phyloP scores from a whole-genome alignment of 2,888 invertebrate genomes.

The Lasiommata megera region DNA sequence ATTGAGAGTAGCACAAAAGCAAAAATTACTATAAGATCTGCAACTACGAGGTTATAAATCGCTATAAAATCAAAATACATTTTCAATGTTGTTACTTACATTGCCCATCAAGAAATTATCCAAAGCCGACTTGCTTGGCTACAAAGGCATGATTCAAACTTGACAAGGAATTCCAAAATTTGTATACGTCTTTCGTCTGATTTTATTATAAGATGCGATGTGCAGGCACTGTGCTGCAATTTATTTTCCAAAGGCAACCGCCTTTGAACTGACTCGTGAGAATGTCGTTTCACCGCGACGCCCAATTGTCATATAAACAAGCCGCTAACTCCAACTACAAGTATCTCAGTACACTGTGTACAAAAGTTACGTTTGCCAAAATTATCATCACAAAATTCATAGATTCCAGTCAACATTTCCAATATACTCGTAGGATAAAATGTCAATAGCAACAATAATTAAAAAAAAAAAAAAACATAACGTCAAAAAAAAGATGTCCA shows the following conservation, averaged over 20 bases:
- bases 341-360: neutral
- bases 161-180: neutral
- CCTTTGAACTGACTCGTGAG: conserved; percentile 1
- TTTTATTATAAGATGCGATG: neutral
- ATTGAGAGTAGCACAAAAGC: too few species aligned
- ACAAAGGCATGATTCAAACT: neutral
- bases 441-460: too few species aligned
- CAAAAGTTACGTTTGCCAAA: neutral
- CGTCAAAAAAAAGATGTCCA: too few species aligned
- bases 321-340: neutral
- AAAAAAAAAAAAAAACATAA: too few species aligned
- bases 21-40: too few species aligned
- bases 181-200: neutral
- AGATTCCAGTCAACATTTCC: neutral
- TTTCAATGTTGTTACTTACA: too few species aligned
- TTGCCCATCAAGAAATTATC: neutral
- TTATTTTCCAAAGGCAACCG: neutral
- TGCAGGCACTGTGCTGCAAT: neutral
- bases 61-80: too few species aligned
- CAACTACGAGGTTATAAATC: too few species aligned
- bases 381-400: neutral
- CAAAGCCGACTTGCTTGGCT: neutral
- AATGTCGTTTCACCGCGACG: neutral
- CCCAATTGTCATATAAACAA: conserved; percentile 8
- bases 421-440: neutral